Evolutionary conservation across 2,888 invertebrate genomes (phyloP).

Genomic region (Amorpha juglandis): DNA sequence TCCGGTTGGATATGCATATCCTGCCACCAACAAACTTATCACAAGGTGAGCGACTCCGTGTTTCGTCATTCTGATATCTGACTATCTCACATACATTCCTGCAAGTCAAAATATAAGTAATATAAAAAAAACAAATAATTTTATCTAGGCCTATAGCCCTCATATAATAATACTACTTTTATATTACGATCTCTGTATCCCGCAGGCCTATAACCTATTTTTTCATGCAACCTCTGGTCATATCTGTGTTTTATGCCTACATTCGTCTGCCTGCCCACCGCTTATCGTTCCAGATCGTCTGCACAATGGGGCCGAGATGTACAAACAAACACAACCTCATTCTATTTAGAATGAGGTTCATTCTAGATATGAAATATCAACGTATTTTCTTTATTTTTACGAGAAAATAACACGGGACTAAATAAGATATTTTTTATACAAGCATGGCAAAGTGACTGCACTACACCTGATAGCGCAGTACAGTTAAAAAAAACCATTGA

Average conservation of each 20-base stretch:
- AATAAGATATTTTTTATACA: background rate
- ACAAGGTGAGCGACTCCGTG: too few relatives aligned
- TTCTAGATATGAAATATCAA: constrained; percentile 17
- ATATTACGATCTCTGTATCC: background rate
- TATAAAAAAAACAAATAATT: constrained; percentile 1
- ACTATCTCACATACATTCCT: background rate
- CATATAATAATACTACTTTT: background rate
- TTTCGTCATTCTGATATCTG: too few relatives aligned
- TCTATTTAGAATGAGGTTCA: too few relatives aligned
- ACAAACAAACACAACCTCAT: background rate
- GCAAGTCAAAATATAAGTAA: background rate
- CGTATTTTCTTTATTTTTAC: background rate
- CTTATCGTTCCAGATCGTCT: constrained; percentile 20
- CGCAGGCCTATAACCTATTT: background rate
- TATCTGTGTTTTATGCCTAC: constrained; percentile 13
- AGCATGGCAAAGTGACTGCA: too few relatives aligned
- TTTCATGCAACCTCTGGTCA: background rate
- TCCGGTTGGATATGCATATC: too few relatives aligned
- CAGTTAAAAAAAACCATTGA: too few relatives aligned
- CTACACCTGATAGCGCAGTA: too few relatives aligned
- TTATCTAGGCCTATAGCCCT: background rate
- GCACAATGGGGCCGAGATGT: background rate
- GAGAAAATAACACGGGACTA: background rate
- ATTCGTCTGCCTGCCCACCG: constrained; percentile 17
- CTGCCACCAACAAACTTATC: too few relatives aligned